These are phyloP conservation scores for Sakesphorus luctuosus DNA, from an alignment of 2,113 vertebrate genomes.

Conservation along the genomic window DNA sequence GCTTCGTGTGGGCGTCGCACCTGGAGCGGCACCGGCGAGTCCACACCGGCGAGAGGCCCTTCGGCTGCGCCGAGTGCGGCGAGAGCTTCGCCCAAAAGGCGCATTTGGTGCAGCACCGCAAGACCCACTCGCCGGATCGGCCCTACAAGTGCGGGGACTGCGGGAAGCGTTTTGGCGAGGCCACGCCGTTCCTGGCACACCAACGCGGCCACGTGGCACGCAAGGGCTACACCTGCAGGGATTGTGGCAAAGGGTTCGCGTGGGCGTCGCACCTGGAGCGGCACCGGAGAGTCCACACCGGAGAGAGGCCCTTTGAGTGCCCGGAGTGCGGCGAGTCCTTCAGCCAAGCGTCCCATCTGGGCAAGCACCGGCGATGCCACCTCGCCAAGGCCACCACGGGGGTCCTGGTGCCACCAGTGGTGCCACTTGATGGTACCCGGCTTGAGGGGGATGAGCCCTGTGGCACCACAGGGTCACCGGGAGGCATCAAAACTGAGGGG, in stretches of 20 bases:
- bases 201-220: background rate
- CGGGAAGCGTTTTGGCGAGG: slow-evolving; percentile 51
- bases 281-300: background rate
- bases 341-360: slow-evolving; percentile 48
- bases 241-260: slow-evolving; percentile 70
- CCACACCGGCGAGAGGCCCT: slow-evolving; percentile 75
- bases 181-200: slow-evolving; percentile 41
- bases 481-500: accelerated
- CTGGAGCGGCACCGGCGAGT: slow-evolving; percentile 73
- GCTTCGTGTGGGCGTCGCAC: slow-evolving; percentile 72
- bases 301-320: slow-evolving; percentile 25
- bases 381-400: background rate
- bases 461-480: background rate
- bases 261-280: slow-evolving; percentile 75
- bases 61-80: slow-evolving; percentile 61
- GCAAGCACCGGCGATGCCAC: slow-evolving; percentile 59
- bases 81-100: slow-evolving; percentile 62
- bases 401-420: background rate
- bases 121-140: background rate
- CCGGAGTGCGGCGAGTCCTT: slow-evolving; percentile 45
- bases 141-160: slow-evolving; percentile 40
- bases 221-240: slow-evolving; percentile 25
- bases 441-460: background rate
- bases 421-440: background rate
- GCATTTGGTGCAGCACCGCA: slow-evolving; percentile 51